Evolutionary conservation across 2,888 invertebrate genomes (phyloP).

Genomic region (Drosophila melanosoma): DNA sequence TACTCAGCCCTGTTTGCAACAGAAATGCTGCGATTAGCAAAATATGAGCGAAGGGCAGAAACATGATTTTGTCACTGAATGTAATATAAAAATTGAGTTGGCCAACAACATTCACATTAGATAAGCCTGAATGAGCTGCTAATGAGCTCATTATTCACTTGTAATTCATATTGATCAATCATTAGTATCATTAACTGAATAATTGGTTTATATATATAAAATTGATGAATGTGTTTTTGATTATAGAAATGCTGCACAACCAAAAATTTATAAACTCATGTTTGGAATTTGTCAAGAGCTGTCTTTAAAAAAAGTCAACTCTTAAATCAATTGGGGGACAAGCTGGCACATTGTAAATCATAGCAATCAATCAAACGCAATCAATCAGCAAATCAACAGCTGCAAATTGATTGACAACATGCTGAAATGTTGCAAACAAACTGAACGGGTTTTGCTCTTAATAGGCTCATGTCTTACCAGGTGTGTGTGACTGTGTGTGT

Average conservation of each 20-base stretch:
- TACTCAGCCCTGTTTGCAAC: slow-evolving; percentile 20
- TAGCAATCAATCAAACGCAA: slow-evolving; percentile 48
- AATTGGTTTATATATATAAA: neutral
- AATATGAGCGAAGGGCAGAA: slow-evolving; percentile 5
- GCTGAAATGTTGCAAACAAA: slow-evolving; percentile 55
- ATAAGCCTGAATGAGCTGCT: slow-evolving; percentile 21
- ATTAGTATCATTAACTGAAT: slow-evolving; percentile 5
- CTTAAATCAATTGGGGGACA: neutral
- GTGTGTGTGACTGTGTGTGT: neutral
- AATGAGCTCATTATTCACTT: slow-evolving; percentile 33
- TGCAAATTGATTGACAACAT: slow-evolving; percentile 54
- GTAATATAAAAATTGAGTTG: neutral
- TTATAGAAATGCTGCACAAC: neutral
- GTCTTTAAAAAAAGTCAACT: neutral
- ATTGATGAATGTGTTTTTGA: neutral
- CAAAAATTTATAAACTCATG: neutral
- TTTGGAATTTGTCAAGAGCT: neutral
- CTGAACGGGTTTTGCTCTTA: slow-evolving; percentile 17
- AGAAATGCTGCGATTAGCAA: slow-evolving; percentile 11
- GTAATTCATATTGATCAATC: neutral
- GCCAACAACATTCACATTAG: slow-evolving; percentile 35
- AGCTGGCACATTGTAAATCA: slow-evolving; percentile 22
- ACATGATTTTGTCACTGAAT: slow-evolving; percentile 16
- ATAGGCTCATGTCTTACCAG: slow-evolving; percentile 3
- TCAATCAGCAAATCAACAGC: slow-evolving; percentile 55